Base-by-base conservation (phyloP, 1,140 invertebrate genomes). In the Drosophila kurseongensis region DNA sequence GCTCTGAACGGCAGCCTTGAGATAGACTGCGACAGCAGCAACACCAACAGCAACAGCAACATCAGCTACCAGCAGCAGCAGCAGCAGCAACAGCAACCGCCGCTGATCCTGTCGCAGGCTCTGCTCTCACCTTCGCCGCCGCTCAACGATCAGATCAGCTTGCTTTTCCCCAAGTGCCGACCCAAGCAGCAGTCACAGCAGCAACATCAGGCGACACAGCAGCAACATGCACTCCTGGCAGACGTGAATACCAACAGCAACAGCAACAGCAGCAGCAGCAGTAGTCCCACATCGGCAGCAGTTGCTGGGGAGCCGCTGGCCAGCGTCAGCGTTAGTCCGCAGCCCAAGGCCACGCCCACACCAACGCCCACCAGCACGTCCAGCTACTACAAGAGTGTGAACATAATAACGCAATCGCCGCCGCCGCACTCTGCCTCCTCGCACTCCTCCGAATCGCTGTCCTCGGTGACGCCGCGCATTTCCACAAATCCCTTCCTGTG, bases 111-210 rank as follows among this genome's bases (percentile, higher is more conserved):
- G 54, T 88, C 89, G 40, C 81, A 90, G 67, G 73, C 80, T 9
- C 77, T 90, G 92, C 93, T 93, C 81, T 93, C 93, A 85, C 82
- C 92, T 83, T 93, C 93, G 79, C 86, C 90, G 16, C 90, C 85
- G 12, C 69, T 88, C 66, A 95, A 94, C 92, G 96, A 96, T 93
- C 95, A 96, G 92, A 96, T 97, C 93, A 96, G 95, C 80, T 94
- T 95, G 91, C 94, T 97, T 72, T 97, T 97, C 93, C 96, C 96
- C 75, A 96, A 96, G 95, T 97, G 96, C 93, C 94, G 96, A 75
- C 96, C 96, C 67, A 94, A 95, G 50, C 79, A 74, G 58, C 72
- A 61, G 36, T 77, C 61, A 36, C 76, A 75, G 9, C 68, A 77
- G 23, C 74, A 73, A 35, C 45, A 63, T 42, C 62, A 74, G 35